Evolutionary conservation across 2,888 invertebrate genomes (phyloP).

Genomic region (Lymantria monacha): DNA sequence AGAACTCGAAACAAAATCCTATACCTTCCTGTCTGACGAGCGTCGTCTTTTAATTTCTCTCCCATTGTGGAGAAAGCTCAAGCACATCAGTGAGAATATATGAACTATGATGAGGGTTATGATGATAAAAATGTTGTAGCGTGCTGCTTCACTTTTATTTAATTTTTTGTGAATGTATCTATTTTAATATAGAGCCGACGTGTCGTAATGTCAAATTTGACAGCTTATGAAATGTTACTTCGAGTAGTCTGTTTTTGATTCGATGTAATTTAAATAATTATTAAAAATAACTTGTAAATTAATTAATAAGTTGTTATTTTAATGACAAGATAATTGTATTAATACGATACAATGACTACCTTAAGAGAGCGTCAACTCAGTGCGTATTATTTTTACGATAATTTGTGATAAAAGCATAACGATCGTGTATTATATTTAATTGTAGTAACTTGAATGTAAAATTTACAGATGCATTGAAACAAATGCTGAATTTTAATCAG

Average conservation of each 20-base stretch:
- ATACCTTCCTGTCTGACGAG: too few relatives aligned
- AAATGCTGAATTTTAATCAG: constrained; percentile 97
- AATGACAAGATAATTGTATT: constrained; percentile 19
- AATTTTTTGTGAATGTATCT: constrained; percentile 10
- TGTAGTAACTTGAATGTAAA: constrained; percentile 15
- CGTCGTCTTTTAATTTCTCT: too few relatives aligned
- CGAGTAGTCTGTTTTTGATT: constrained; percentile 8
- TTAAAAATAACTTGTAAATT: constrained; percentile 10
- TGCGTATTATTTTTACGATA: constrained; percentile 24
- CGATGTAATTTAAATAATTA: constrained; percentile 14
- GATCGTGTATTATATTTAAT: constrained; percentile 12
- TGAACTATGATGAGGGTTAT: too few relatives aligned
- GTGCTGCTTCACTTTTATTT: too few relatives aligned
- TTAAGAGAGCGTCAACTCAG: constrained; percentile 53
- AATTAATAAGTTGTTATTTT: constrained; percentile 12
- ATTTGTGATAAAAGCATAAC: constrained; percentile 16
- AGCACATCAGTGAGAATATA: too few relatives aligned
- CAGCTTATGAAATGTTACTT: constrained; percentile 21
- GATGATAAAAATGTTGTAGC: too few relatives aligned
- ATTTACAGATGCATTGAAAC: constrained; percentile 92
- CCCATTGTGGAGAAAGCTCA: too few relatives aligned
- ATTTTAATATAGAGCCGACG: constrained; percentile 18
- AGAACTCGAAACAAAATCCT: too few relatives aligned
- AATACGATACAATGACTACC: constrained; percentile 31
- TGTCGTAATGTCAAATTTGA: constrained; percentile 33